phyloP scores from a whole-genome alignment of 2,113 vertebrate genomes.

The Myxocyprinus asiaticus region DNA sequence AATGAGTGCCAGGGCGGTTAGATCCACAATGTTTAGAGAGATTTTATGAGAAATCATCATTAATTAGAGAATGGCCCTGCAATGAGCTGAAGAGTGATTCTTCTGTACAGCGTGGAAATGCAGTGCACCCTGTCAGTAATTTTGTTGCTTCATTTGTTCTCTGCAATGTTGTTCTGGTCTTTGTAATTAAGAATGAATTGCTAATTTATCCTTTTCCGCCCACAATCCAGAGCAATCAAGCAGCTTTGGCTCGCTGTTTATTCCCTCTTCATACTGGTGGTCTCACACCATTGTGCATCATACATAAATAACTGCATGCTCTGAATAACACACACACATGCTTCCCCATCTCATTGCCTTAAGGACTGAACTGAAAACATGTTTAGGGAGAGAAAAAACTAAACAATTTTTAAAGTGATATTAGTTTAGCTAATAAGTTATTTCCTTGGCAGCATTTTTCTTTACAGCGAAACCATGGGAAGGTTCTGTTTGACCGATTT shows the following conservation, averaged over 20 bases:
- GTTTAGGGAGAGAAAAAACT: not conserved
- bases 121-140: slow-evolving; percentile 31
- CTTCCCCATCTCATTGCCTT: not conserved
- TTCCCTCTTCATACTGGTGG: not conserved
- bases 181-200: slow-evolving; percentile 59
- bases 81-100: slow-evolving; percentile 11
- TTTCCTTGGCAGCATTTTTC: not conserved
- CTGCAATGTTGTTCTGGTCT: slow-evolving; percentile 43
- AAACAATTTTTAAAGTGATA: slow-evolving; percentile 11
- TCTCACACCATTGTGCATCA: not conserved
- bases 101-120: not conserved
- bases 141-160: slow-evolving; percentile 51
- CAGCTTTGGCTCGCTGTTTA: slow-evolving; percentile 16
- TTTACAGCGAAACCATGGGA: not conserved
- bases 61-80: slow-evolving; percentile 7
- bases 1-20: not conserved
- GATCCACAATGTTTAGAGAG: not conserved
- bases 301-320: not conserved
- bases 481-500: not conserved
- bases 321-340: slow-evolving; percentile 1
- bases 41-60: slow-evolving; percentile 32
- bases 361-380: not conserved
- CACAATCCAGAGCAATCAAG: slow-evolving; percentile 44
- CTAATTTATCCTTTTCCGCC: slow-evolving; percentile 57
- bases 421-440: slow-evolving; percentile 21